These are phyloP conservation scores for Remorina albescens DNA, from an alignment of 2,797 vertebrate species.

Conservation along the genomic window DNA sequence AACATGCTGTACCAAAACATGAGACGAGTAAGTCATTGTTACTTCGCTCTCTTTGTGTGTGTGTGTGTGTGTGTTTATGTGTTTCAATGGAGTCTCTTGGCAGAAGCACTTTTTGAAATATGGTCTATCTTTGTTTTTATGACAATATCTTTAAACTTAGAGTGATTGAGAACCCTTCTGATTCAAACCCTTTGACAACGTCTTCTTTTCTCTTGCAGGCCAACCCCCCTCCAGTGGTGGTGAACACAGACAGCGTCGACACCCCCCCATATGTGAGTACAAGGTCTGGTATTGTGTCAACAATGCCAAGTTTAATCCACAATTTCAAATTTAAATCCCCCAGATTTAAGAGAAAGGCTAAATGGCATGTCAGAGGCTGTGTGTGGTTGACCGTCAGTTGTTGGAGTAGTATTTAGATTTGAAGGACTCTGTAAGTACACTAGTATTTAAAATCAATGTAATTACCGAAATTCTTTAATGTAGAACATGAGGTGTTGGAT, in stretches of 20 bases:
- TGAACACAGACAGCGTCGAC: constrained; percentile 94
- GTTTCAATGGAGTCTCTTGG: not conserved
- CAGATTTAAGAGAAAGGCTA: not conserved
- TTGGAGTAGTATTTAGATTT: not conserved
- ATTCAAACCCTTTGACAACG: no score
- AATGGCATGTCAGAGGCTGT: not conserved
- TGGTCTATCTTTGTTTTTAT: not conserved
- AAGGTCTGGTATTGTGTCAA: constrained; percentile 1
- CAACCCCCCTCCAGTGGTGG: constrained; percentile 96
- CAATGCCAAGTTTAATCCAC: not conserved
- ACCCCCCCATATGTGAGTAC: constrained; percentile 94
- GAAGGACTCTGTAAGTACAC: not conserved
- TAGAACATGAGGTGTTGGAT: not conserved
- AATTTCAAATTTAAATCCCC: no score
- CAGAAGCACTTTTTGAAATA: not conserved
- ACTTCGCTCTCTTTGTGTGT: constrained; percentile 11
- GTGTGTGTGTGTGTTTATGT: not conserved
- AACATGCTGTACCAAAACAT: constrained; percentile 84
- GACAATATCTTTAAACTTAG: not conserved
- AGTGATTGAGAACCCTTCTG: not conserved
- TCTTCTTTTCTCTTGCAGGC: constrained; percentile 87
- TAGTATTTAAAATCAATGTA: not conserved
- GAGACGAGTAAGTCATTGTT: constrained; percentile 82
- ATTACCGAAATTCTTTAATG: not conserved
- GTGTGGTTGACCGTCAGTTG: not conserved